phyloP scores from a whole-genome alignment of 2,113 vertebrate genomes.

The Reinhardtius hippoglossoides region DNA sequence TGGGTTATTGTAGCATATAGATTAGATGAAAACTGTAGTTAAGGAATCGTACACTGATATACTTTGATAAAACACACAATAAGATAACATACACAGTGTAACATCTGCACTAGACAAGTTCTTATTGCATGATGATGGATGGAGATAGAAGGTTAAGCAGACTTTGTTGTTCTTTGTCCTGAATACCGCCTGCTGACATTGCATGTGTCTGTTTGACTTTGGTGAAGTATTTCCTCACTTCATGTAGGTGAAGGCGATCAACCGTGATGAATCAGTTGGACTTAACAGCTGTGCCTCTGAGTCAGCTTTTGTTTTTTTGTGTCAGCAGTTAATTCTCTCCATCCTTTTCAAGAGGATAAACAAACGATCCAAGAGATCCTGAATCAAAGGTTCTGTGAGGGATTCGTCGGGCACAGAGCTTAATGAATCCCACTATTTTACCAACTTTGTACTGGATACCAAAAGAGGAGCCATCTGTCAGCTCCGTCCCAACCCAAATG shows the following conservation, averaged over 20 bases:
- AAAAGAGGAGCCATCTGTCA: not conserved
- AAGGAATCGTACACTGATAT: not conserved
- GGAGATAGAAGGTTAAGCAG: not conserved
- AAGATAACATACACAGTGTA: not conserved
- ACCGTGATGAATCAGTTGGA: not conserved
- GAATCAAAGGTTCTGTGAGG: not conserved
- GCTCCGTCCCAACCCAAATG: not conserved
- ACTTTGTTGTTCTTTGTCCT: not conserved
- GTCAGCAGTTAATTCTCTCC: conserved; percentile 1
- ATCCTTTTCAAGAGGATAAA: not conserved
- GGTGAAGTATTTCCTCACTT: not conserved
- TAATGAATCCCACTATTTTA: not conserved
- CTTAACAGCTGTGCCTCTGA: conserved; percentile 6
- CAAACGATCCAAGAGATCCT: not conserved
- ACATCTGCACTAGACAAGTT: not conserved
- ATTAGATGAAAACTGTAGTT: not conserved
- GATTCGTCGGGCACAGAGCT: not conserved
- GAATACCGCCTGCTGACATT: not conserved
- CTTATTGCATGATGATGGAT: not conserved
- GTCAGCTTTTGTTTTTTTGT: not conserved
- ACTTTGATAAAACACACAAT: not conserved
- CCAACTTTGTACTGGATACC: not conserved
- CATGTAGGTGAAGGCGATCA: not conserved
- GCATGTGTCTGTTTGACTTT: not conserved
- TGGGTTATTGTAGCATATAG: not conserved